Evolutionary conservation across 2,797 vertebrate genomes (phyloP).

Genomic region (Lithobates sylvaticus): DNA sequence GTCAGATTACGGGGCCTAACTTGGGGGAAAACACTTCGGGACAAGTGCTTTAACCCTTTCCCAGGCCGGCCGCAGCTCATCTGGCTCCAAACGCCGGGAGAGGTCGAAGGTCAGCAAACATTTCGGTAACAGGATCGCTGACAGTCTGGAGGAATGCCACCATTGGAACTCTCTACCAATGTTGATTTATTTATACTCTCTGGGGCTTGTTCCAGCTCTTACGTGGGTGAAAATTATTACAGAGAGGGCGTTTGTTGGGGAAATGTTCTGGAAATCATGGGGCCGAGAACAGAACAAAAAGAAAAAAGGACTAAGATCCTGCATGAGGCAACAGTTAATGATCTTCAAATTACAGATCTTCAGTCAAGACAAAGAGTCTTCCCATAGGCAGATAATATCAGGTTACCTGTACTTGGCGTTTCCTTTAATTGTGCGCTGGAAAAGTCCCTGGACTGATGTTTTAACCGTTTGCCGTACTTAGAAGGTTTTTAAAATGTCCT

Average conservation of each 20-base stretch:
- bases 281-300: no score
- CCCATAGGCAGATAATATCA: no score
- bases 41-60: constrained; percentile 46
- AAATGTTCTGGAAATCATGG: background rate
- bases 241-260: background rate
- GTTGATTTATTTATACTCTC: constrained; percentile 10
- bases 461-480: no score
- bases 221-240: background rate
- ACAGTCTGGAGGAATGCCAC: constrained; percentile 29
- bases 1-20: constrained; percentile 29
- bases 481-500: no score
- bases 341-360: no score
- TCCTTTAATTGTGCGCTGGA: no score
- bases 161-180: background rate
- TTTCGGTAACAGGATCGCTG: constrained; percentile 22
- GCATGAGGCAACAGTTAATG: background rate
- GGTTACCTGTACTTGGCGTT: no score
- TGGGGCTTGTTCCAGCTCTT: background rate
- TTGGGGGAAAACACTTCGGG: constrained; percentile 5
- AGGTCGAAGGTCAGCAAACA: constrained; percentile 30
- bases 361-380: no score
- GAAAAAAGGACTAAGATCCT: background rate
- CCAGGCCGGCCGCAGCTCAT: background rate
- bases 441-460: no score
- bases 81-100: constrained; percentile 1